phyloP scores from a whole-genome alignment of 2,888 invertebrate species.

The Cantharis rufa region DNA sequence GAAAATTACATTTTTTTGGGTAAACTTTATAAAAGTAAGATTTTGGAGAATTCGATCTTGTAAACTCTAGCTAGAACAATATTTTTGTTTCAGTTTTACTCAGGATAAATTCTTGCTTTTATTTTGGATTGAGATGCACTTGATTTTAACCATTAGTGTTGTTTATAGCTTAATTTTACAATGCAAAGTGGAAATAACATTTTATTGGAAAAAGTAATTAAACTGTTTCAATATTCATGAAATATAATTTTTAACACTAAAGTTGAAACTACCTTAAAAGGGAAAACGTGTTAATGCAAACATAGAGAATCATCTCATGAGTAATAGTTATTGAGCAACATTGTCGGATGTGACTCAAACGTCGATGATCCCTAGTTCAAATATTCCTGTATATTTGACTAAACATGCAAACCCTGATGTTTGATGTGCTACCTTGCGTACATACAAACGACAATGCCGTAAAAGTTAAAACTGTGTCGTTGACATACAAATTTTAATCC shows the following conservation, averaged over 20 bases:
- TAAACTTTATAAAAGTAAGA: too few relatives aligned
- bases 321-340: neutral
- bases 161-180: too few relatives aligned
- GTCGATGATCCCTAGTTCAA: conserved; percentile 6
- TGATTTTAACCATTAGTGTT: too few relatives aligned
- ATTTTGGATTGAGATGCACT: too few relatives aligned
- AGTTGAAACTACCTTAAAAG: conserved; percentile 10
- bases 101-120: too few relatives aligned
- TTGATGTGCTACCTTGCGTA: neutral
- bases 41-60: too few relatives aligned
- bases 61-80: too few relatives aligned
- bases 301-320: conserved; percentile 4
- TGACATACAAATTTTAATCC: neutral
- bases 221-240: too few relatives aligned
- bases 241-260: neutral
- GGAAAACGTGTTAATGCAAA: conserved; percentile 17
- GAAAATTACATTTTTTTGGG: too few relatives aligned
- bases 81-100: too few relatives aligned
- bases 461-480: neutral
- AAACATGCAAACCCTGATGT: neutral
- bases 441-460: neutral
- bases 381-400: neutral
- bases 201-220: too few relatives aligned
- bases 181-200: too few relatives aligned
- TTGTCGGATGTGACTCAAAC: neutral